phyloP scores from a whole-genome alignment of 2,797 vertebrate genomes.

The Anguilla anguilla region DNA sequence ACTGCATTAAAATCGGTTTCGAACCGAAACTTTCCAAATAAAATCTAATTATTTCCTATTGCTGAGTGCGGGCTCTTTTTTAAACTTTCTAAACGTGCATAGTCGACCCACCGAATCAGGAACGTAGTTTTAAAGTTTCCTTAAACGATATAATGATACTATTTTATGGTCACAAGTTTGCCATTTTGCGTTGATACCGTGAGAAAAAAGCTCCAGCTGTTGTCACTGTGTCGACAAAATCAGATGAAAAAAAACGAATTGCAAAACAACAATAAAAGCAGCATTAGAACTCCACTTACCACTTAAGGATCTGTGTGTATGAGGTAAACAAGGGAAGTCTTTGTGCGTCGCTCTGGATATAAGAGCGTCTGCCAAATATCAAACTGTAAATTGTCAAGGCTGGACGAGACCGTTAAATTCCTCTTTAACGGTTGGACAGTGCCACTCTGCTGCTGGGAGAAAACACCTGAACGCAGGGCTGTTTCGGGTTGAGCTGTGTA shows the following conservation, averaged over 20 bases:
- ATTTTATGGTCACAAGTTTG: neutral
- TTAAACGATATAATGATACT: neutral
- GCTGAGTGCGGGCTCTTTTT: no score
- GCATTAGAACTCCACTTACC: neutral
- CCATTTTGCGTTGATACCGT: no score
- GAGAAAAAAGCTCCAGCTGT: neutral
- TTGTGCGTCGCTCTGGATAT: neutral
- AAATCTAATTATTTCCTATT: neutral
- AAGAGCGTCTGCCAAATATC: neutral
- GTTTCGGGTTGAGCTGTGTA: slow-evolving; percentile 56
- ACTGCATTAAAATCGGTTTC: neutral
- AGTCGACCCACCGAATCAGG: no score
- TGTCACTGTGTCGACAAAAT: neutral
- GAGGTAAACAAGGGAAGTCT: neutral
- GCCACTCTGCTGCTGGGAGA: neutral
- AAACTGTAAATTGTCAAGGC: neutral
- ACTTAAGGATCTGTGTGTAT: neutral
- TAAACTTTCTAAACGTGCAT: no score
- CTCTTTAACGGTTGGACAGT: slow-evolving; percentile 6
- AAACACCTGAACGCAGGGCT: slow-evolving; percentile 30
- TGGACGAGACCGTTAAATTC: neutral
- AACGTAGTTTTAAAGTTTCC: no score
- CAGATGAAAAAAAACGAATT: neutral
- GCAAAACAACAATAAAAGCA: neutral
- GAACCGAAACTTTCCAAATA: neutral